These are phyloP conservation scores for Pyrrhosoma nymphula DNA, from an alignment of 2,888 invertebrate species.

Conservation along the genomic window DNA sequence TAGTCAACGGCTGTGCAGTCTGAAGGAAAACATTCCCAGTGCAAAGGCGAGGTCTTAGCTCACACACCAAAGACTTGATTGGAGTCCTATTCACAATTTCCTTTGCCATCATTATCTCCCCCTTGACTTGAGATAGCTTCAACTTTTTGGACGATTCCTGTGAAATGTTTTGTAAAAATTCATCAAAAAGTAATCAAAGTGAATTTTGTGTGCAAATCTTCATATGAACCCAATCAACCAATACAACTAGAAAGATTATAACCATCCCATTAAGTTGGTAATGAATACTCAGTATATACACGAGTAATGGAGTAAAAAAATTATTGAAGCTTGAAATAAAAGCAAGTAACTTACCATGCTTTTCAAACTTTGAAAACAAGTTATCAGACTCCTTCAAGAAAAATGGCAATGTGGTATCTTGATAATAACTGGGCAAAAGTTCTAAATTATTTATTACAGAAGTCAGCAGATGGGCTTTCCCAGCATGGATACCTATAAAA, in stretches of 20 bases:
- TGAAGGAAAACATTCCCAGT: conserved; percentile 81
- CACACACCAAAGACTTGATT: conserved; percentile 80
- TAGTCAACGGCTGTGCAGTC: background rate
- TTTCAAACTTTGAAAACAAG: conserved; percentile 84
- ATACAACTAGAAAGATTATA: background rate
- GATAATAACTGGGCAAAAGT: conserved; percentile 90
- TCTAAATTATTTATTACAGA: conserved; percentile 95
- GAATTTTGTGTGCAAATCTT: too few relatives aligned
- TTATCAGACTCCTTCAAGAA: conserved; percentile 88
- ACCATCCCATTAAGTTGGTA: background rate
- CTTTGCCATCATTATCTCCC: background rate
- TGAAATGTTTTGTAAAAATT: background rate
- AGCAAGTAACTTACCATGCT: conserved; percentile 77
- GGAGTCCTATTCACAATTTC: conserved; percentile 71
- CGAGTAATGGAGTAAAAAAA: background rate
- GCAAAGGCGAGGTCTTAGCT: conserved; percentile 81
- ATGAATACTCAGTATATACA: background rate
- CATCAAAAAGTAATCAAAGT: too few relatives aligned
- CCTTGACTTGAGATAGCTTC: conserved; percentile 69
- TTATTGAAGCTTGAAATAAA: background rate
- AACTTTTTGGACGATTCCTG: conserved; percentile 69
- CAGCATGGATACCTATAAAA: conserved; percentile 85
- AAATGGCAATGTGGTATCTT: conserved; percentile 89
- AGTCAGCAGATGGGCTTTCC: conserved; percentile 92
- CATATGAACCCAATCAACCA: too few relatives aligned